Conservation (phyloP, 2,797 vertebrate species). For the Anniella stebbinsi region DNA sequence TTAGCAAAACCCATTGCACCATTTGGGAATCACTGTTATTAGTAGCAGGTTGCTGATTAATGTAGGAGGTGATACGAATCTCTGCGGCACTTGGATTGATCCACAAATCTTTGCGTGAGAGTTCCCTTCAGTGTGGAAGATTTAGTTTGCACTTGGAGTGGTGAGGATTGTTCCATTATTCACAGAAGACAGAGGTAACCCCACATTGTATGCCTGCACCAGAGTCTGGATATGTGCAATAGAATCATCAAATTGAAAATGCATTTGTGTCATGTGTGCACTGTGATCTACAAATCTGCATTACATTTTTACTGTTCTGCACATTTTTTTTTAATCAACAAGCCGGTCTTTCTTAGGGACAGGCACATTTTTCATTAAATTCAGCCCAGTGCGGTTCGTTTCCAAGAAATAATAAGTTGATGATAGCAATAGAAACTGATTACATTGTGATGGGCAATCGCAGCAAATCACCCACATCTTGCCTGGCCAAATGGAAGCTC, state of each 20-base stretch:
- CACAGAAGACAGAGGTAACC: not conserved
- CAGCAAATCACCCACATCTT: slow-evolving; percentile 69
- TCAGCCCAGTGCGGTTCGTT: slow-evolving; percentile 38
- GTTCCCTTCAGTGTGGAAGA: not conserved
- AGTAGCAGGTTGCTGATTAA: not conserved
- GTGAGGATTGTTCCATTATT: not conserved
- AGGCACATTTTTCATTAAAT: slow-evolving; percentile 59
- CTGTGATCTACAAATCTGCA: not conserved
- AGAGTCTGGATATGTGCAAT: not conserved
- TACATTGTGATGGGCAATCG: slow-evolving; percentile 69
- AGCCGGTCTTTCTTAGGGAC: slow-evolving; percentile 47
- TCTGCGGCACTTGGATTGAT: not conserved
- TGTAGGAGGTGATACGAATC: not conserved
- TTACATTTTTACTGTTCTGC: not conserved
- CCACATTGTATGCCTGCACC: not conserved
- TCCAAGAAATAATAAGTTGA: slow-evolving; percentile 62
- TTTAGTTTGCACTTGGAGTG: not conserved
- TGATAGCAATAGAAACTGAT: slow-evolving; percentile 71
- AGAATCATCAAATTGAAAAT: not conserved
- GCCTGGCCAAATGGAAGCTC: slow-evolving; percentile 65
- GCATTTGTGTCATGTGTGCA: not conserved
- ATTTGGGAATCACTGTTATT: not conserved
- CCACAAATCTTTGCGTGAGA: not conserved
- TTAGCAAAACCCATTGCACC: not conserved
- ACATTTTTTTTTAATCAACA: slow-evolving; percentile 36